Conservation (phyloP, 2,888 invertebrate genomes). For the Elmis aenea region DNA sequence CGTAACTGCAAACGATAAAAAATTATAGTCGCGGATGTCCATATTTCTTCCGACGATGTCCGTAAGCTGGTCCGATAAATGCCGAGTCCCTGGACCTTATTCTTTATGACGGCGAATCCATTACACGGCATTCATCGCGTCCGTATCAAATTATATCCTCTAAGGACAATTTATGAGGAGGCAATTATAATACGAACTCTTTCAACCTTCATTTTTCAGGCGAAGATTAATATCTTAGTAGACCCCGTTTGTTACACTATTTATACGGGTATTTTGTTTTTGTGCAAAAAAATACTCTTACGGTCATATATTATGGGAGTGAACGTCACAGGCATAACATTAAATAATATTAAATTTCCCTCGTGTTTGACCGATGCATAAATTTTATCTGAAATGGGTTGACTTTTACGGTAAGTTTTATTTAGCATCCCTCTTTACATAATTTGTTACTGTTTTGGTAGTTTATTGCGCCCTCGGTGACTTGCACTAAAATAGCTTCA, state of each 20-base stretch:
- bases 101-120: constrained; percentile 23
- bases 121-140: constrained; percentile 17
- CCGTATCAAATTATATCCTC: constrained; percentile 22
- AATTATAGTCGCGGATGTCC: constrained; percentile 23
- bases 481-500: no score
- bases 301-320: background rate
- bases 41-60: constrained; percentile 22
- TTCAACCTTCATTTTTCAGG: constrained; percentile 8
- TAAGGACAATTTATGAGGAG: constrained; percentile 20
- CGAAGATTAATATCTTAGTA: background rate
- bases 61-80: constrained; percentile 23
- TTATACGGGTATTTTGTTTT: background rate
- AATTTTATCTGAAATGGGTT: constrained; percentile 14
- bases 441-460: no score
- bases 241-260: background rate
- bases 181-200: constrained; percentile 21
- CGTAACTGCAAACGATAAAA: constrained; percentile 25
- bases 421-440: constrained; percentile 12
- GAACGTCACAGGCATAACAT: no score
- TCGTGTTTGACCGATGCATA: constrained; percentile 15
- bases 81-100: constrained; percentile 20
- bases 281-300: background rate
- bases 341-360: constrained; percentile 19
- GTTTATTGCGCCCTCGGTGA: no score
- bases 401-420: constrained; percentile 16